A percentile compares a stretch with the other conserved stretches of the same genome.
Evolutionary conservation across 2,888 invertebrate species (phyloP).

Genomic region (Zaprionus bogoriensis): DNA sequence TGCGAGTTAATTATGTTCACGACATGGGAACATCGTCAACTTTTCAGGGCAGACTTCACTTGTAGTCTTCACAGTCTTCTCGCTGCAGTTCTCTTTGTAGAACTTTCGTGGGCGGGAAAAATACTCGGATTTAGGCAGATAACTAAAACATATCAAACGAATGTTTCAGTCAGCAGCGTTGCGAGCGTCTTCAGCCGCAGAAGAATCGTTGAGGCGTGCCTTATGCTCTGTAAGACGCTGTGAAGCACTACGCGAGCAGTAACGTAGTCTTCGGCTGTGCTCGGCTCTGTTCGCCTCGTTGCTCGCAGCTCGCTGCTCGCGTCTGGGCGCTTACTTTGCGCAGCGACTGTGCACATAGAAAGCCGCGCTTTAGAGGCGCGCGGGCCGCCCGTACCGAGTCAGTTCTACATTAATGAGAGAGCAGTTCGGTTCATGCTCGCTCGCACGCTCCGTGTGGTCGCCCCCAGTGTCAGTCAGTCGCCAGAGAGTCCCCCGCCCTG

Average conservation of each 20-base stretch:
- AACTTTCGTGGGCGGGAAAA: slow-evolving; percentile 44
- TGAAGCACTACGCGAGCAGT: slow-evolving; percentile 11
- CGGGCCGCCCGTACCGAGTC: slow-evolving; percentile 62
- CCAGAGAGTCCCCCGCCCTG: background rate
- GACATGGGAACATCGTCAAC: slow-evolving; percentile 48
- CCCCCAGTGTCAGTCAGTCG: slow-evolving; percentile 37
- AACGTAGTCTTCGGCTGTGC: slow-evolving; percentile 18
- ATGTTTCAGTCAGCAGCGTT: slow-evolving; percentile 4
- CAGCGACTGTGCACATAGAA: slow-evolving; percentile 65
- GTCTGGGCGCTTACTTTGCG: slow-evolving; percentile 53
- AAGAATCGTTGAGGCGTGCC: slow-evolving; percentile 48
- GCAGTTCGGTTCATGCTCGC: slow-evolving; percentile 71
- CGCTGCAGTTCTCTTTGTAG: slow-evolving; percentile 6
- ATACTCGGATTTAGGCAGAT: too few species aligned
- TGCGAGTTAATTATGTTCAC: slow-evolving; percentile 63
- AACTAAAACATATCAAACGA: slow-evolving; percentile 31
- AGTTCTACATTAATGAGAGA: slow-evolving; percentile 83
- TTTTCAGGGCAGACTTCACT: slow-evolving; percentile 5
- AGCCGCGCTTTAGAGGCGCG: slow-evolving; percentile 66
- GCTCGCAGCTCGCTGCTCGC: background rate
- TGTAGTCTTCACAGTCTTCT: slow-evolving; percentile 3
- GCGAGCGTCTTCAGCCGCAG: slow-evolving; percentile 1
- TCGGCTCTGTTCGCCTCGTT: slow-evolving; percentile 1
- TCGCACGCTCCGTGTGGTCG: slow-evolving; percentile 73
- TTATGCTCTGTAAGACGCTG: slow-evolving; percentile 8